A percentile compares a stretch with the other conserved stretches of the same genome.
phyloP scores from a whole-genome alignment of 2,113 vertebrate genomes.

The Hydropotes inermis region DNA sequence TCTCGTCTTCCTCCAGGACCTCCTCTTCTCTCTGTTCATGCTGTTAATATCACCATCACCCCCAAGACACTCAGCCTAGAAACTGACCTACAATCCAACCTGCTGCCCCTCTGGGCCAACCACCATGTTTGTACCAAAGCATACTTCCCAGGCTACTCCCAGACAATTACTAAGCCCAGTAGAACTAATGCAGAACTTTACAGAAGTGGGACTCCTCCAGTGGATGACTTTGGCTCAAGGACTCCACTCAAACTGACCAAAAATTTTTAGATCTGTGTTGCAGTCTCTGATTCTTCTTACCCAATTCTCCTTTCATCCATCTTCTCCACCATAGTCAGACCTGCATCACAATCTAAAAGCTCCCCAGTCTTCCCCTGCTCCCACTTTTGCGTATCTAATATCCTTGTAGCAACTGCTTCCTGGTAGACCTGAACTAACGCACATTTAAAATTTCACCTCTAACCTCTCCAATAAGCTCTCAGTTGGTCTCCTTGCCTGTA shows the following conservation, averaged over 20 bases:
- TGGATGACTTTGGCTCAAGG: not conserved
- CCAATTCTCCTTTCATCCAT: not conserved
- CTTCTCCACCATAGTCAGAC: not conserved
- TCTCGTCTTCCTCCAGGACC: not conserved
- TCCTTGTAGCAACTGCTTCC: not conserved
- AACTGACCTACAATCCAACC: not conserved
- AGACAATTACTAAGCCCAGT: not conserved
- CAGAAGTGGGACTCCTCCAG: not conserved
- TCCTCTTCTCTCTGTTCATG: not conserved
- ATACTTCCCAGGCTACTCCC: not conserved
- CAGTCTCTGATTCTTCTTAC: not conserved
- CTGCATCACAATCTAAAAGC: not conserved
- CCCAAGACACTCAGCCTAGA: not conserved
- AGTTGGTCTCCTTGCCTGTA: not conserved
- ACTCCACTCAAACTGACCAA: not conserved
- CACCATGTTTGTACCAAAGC: not conserved
- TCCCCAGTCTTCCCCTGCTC: not conserved
- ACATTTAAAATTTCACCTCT: not conserved
- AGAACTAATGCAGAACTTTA: not conserved
- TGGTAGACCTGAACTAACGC: not conserved
- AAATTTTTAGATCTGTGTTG: not conserved
- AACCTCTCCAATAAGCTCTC: not conserved
- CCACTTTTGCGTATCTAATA: not conserved
- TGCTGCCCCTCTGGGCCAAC: not conserved
- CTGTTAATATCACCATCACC: not conserved